phyloP scores from a whole-genome alignment of 2,113 vertebrate species.

The Geococcyx californianus region DNA sequence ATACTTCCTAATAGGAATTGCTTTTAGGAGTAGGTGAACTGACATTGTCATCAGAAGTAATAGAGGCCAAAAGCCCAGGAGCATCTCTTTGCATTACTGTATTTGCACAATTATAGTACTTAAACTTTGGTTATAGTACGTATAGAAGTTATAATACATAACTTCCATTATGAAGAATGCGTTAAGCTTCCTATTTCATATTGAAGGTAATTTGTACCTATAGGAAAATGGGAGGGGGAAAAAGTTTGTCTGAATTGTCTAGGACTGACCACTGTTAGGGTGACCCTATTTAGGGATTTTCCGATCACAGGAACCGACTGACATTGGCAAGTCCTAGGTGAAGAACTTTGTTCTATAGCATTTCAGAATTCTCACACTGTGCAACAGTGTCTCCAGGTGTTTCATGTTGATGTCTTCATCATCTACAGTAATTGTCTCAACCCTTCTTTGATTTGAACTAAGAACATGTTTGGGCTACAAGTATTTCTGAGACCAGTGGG shows the following conservation, averaged over 20 bases:
- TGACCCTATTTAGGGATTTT: neutral
- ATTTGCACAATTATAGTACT: neutral
- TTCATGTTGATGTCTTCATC: neutral
- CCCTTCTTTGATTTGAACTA: neutral
- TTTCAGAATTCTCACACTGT: neutral
- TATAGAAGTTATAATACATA: too few relatives aligned
- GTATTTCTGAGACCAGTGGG: neutral
- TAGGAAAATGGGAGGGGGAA: neutral
- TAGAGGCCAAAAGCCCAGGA: neutral
- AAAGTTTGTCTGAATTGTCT: neutral
- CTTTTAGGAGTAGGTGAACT: neutral
- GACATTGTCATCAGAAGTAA: neutral
- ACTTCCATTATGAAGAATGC: neutral
- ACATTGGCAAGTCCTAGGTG: neutral
- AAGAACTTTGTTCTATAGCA: neutral
- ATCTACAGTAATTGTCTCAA: neutral
- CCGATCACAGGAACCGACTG: fast-evolving
- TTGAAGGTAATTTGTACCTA: neutral
- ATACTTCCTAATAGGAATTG: neutral
- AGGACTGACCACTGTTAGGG: neutral
- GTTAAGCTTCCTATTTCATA: neutral
- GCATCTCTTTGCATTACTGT: neutral
- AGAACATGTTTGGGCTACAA: neutral
- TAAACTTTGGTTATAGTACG: neutral
- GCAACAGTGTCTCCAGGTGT: neutral